Percentiles rank a stretch among this genome's conserved stretches.
These are phyloP conservation scores for Micrasema minimum DNA, from an alignment of 1,140 invertebrate genomes.

Conservation along the genomic window DNA sequence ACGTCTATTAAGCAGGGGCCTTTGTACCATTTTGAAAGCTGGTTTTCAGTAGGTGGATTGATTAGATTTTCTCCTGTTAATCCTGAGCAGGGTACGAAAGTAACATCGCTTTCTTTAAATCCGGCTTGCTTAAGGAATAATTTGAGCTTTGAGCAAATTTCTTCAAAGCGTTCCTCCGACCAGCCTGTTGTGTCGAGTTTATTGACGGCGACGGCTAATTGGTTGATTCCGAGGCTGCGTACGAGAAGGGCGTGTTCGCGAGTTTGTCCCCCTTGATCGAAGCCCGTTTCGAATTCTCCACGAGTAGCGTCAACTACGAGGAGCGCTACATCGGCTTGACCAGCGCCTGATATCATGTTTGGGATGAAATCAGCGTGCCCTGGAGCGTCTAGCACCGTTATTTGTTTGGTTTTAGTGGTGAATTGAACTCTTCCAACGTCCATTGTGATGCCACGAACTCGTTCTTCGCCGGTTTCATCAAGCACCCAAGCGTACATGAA, in stretches of 20 bases:
- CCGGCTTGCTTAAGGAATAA: slow-evolving; percentile 95
- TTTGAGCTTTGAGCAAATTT: slow-evolving; percentile 87
- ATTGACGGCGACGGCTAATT: slow-evolving; percentile 87
- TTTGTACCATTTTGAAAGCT: slow-evolving; percentile 84
- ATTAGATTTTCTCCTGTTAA: slow-evolving; percentile 93
- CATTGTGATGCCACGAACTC: slow-evolving; percentile 91
- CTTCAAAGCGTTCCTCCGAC: slow-evolving; percentile 84
- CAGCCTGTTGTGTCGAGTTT: slow-evolving; percentile 87
- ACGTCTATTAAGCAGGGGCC: slow-evolving; percentile 85
- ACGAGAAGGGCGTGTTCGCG: slow-evolving; percentile 96
- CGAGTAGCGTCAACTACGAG: slow-evolving; percentile 95
- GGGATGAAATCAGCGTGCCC: slow-evolving; percentile 99
- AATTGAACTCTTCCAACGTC: slow-evolving; percentile 95
- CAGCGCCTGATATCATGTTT: slow-evolving; percentile 98
- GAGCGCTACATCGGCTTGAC: slow-evolving; percentile 96
- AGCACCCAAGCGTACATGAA: slow-evolving; percentile 99
- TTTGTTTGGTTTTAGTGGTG: slow-evolving; percentile 87
- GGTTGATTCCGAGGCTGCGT: slow-evolving; percentile 87
- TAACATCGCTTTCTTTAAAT: slow-evolving; percentile 88
- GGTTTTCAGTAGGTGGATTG: slow-evolving; percentile 73
- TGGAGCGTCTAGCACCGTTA: slow-evolving; percentile 94
- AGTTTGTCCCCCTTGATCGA: slow-evolving; percentile 97
- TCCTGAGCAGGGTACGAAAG: slow-evolving; percentile 95
- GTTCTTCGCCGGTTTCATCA: slow-evolving; percentile 98
- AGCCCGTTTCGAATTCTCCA: slow-evolving; percentile 99